Evolutionary conservation across 2,797 vertebrate genomes (phyloP), one percentile per base, ranked within the genome.

Genomic region (Pangasius mekongensis): DNA sequence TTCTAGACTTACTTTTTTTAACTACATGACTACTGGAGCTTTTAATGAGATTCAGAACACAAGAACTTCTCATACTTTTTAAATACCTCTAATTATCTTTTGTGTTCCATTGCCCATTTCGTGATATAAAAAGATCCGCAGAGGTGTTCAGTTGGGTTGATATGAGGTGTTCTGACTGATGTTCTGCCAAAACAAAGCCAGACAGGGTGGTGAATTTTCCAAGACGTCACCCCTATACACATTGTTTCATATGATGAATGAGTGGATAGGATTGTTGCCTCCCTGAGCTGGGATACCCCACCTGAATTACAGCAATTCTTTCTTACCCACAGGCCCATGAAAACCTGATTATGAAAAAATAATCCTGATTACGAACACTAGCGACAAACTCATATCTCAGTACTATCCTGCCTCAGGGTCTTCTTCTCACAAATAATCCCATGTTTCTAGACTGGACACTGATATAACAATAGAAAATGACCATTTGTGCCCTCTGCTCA

Each of bases 351-450:
- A 81, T 39, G 20, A 58, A 81, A 58, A 58, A 20, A 33, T 27
- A 47, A 56, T 24, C 18, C n/a, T 71, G 22, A 69, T 16, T 33
- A 73, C n/a, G 20, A 74, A 39, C 67, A 58, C 33, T 85, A n/a
- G 54, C 7, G 14, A 27, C 27, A 47, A 60, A 62, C 33, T 24
- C 22, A 10, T 24, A 62, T 36, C 78, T 43, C 24, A 11, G 39
- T 85, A 69, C 89, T 33, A 83, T 66, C 30, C 64, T 9, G 30
- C 90, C 89, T 82, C 86, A 76, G 86, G 87, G 90, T 91, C 87
- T 90, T 89, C 86, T 86, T 92, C 92, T 89, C 22, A 54, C n/a
- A 73, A 90, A 90, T 89, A 90, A 85, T 87, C 56, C 86, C 22
- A 30, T 60, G 47, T 88, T 90, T 81, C 33, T 33, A 87, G 76